A percentile compares a stretch with the other conserved stretches of the same genome.
Conservation (phyloP, 2,888 invertebrate genomes). For the Notocelia uddmanniana region DNA sequence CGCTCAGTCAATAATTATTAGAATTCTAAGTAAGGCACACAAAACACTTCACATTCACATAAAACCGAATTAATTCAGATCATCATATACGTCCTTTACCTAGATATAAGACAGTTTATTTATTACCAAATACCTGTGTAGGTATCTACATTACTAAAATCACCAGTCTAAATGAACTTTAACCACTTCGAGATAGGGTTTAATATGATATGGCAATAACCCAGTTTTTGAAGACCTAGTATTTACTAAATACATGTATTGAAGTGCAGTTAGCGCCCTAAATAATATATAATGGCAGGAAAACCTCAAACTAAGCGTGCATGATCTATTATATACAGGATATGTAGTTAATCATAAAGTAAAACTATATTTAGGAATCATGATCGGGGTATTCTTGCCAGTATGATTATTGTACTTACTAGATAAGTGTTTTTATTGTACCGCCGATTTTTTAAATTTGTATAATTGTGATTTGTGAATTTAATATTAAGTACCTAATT, state of each 20-base stretch:
- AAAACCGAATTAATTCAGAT: neutral
- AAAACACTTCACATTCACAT: neutral
- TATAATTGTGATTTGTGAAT: no score
- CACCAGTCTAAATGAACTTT: neutral
- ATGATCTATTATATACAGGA: conserved; percentile 7
- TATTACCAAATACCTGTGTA: neutral
- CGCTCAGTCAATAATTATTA: no score
- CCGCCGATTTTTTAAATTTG: no score
- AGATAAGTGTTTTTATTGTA: no score
- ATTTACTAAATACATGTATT: neutral
- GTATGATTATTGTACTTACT: no score
- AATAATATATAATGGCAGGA: conserved; percentile 23
- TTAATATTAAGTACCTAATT: no score
- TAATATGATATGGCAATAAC: neutral
- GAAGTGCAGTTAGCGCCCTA: neutral
- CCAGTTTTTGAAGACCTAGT: neutral
- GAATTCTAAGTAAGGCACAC: no score
- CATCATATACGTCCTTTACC: neutral
- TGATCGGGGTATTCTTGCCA: neutral
- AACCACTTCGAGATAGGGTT: neutral
- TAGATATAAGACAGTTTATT: neutral
- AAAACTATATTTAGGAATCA: conserved; percentile 1
- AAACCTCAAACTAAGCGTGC: conserved; percentile 11
- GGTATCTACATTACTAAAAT: neutral
- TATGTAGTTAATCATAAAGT: neutral